These are phyloP conservation scores for Tetropium fuscum DNA, from an alignment of 2,888 invertebrate genomes.

Conservation along the genomic window DNA sequence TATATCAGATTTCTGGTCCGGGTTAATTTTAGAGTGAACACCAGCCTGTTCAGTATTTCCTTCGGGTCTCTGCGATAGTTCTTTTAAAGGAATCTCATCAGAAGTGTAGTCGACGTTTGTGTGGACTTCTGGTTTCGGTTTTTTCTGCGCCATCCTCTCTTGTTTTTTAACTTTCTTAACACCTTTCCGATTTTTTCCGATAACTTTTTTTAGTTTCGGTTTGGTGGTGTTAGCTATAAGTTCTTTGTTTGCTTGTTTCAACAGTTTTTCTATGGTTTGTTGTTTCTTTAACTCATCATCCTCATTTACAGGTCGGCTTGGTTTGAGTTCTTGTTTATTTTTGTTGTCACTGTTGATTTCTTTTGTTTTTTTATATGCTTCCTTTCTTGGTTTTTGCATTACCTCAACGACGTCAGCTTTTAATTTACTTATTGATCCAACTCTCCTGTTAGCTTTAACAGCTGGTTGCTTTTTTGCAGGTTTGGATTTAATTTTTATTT, in stretches of 20 bases:
- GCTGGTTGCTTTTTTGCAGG: conserved; percentile 26
- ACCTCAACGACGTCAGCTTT: conserved; percentile 25
- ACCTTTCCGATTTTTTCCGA: conserved; percentile 8
- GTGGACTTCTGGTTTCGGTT: background rate
- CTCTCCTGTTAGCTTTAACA: conserved; percentile 35
- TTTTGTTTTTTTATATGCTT: conserved; percentile 52
- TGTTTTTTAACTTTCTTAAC: conserved; percentile 18
- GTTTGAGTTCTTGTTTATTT: conserved; percentile 22
- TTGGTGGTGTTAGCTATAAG: conserved; percentile 29
- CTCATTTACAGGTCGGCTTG: conserved; percentile 36
- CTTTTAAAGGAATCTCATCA: conserved; percentile 27
- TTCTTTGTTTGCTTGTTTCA: conserved; percentile 46
- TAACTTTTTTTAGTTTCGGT: conserved; percentile 29
- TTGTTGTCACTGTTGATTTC: conserved; percentile 41
- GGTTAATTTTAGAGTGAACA: background rate
- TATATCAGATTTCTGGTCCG: background rate
- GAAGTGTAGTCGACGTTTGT: conserved; percentile 6
- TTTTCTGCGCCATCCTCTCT: conserved; percentile 13
- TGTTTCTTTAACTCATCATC: conserved; percentile 49
- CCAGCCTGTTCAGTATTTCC: background rate
- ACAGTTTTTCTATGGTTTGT: conserved; percentile 46
- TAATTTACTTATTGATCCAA: conserved; percentile 4
- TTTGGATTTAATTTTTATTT: conserved; percentile 22
- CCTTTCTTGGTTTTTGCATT: conserved; percentile 18
- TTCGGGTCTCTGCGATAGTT: conserved; percentile 13